Evolutionary conservation across 2,888 invertebrate genomes (phyloP).

Genomic region (Drosophila birchii): DNA sequence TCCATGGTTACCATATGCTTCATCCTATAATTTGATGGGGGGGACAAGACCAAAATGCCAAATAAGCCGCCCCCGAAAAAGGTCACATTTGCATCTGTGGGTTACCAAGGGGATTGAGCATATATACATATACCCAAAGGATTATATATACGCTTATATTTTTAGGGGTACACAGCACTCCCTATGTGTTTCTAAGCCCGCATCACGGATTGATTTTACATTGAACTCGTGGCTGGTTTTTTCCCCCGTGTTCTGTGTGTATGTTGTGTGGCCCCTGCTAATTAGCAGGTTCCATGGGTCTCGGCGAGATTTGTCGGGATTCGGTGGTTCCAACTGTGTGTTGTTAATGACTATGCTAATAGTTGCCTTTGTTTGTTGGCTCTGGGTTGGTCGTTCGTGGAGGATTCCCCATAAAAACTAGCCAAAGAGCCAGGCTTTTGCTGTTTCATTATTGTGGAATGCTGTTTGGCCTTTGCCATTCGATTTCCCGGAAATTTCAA

Average conservation of each 20-base stretch:
- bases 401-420: slow-evolving; percentile 38
- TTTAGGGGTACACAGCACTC: not conserved
- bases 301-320: slow-evolving; percentile 34
- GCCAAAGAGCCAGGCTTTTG: slow-evolving; percentile 11
- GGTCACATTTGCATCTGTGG: slow-evolving; percentile 38
- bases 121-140: slow-evolving; percentile 10
- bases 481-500: slow-evolving; percentile 19
- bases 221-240: slow-evolving; percentile 6
- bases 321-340: slow-evolving; percentile 30
- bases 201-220: slow-evolving; percentile 39
- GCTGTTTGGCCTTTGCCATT: slow-evolving; percentile 7
- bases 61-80: slow-evolving; percentile 65
- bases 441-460: slow-evolving; percentile 18
- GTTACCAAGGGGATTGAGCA: slow-evolving; percentile 8
- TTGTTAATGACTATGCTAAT: slow-evolving; percentile 71
- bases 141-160: slow-evolving; percentile 19
- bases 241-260: slow-evolving; percentile 1
- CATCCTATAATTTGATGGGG: slow-evolving; percentile 61
- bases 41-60: slow-evolving; percentile 69
- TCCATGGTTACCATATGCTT: not conserved
- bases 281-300: slow-evolving; percentile 33
- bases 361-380: slow-evolving; percentile 65
- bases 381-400: not conserved
- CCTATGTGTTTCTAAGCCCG: slow-evolving; percentile 22
- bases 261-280: slow-evolving; percentile 16